These are phyloP conservation scores for Coleophora flavipennella DNA, from an alignment of 2,888 invertebrate genomes.

Conservation along the genomic window DNA sequence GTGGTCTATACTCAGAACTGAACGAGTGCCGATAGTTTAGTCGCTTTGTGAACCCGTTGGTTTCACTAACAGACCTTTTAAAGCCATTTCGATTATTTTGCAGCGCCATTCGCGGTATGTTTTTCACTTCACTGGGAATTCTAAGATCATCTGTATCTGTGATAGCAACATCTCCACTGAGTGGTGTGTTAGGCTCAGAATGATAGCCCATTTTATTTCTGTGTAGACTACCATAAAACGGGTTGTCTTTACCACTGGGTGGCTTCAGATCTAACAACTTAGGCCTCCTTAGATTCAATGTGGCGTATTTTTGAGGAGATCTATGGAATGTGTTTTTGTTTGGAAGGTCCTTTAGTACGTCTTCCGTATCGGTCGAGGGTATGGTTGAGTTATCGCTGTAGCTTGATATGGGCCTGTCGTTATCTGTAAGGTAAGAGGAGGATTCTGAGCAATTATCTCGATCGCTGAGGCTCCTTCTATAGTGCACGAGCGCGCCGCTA, in stretches of 20 bases:
- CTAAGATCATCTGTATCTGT: constrained; percentile 43
- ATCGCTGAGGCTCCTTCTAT: constrained; percentile 62
- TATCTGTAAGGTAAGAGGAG: constrained; percentile 64
- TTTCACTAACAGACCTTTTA: constrained; percentile 61
- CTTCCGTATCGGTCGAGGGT: constrained; percentile 65
- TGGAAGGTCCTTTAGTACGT: constrained; percentile 62
- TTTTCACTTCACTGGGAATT: constrained; percentile 54
- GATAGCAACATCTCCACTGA: constrained; percentile 37
- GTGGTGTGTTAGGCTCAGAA: constrained; percentile 65
- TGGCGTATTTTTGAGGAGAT: constrained; percentile 66
- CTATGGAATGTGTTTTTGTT: constrained; percentile 62
- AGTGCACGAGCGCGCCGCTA: constrained; percentile 55
- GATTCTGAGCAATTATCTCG: constrained; percentile 69
- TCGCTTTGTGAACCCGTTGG: constrained; percentile 59
- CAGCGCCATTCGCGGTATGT: constrained; percentile 59
- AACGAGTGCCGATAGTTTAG: constrained; percentile 66
- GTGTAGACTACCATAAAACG: constrained; percentile 53
- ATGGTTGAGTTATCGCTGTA: constrained; percentile 67
- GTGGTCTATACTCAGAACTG: constrained; percentile 55
- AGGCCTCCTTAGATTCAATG: constrained; percentile 58
- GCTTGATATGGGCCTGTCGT: constrained; percentile 65
- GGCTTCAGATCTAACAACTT: constrained; percentile 61
- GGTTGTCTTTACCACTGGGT: constrained; percentile 39
- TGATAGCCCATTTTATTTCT: constrained; percentile 61
- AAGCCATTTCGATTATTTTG: constrained; percentile 61